Percentiles rank a stretch among this genome's conserved stretches.
Evolutionary conservation across 2,113 vertebrate genomes (phyloP).

Genomic region (Saguinus midas): DNA sequence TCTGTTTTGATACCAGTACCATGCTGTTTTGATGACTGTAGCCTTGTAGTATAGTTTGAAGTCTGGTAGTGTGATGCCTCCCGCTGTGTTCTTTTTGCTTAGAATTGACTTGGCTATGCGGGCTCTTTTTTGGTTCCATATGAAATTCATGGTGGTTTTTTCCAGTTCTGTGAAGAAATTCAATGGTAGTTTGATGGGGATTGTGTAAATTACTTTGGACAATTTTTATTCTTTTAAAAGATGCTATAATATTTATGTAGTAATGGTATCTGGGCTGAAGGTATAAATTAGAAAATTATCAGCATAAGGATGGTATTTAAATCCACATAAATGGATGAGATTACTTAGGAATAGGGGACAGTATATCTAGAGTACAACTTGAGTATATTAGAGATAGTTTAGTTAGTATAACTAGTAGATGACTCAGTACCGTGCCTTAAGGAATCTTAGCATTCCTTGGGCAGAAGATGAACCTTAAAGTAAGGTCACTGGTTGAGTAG

Average conservation of each 20-base stretch:
- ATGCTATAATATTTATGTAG: neutral
- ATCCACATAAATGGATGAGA: neutral
- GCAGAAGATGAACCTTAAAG: neutral
- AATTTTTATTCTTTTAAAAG: constrained; percentile 27
- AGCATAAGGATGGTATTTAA: constrained; percentile 19
- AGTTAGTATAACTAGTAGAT: neutral
- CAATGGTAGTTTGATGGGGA: too few relatives aligned
- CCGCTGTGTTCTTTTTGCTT: too few relatives aligned
- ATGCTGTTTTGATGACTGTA: too few relatives aligned
- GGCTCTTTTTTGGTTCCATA: too few relatives aligned
- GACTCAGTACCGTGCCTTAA: neutral
- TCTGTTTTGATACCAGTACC: too few relatives aligned
- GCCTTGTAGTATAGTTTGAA: too few relatives aligned
- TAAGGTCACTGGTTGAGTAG: neutral
- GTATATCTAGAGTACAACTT: neutral
- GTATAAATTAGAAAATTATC: neutral
- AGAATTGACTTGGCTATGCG: too few relatives aligned
- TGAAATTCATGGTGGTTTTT: too few relatives aligned
- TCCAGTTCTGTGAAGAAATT: too few relatives aligned
- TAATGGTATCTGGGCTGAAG: neutral
- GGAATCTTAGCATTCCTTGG: neutral
- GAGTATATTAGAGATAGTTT: too few relatives aligned
- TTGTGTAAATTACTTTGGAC: too few relatives aligned
- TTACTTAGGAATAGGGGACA: neutral
- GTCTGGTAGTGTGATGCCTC: too few relatives aligned